A percentile compares a stretch with the other conserved stretches of the same genome.
Conservation (phyloP, 1,140 invertebrate species). For the Megalonaias nervosa region DNA sequence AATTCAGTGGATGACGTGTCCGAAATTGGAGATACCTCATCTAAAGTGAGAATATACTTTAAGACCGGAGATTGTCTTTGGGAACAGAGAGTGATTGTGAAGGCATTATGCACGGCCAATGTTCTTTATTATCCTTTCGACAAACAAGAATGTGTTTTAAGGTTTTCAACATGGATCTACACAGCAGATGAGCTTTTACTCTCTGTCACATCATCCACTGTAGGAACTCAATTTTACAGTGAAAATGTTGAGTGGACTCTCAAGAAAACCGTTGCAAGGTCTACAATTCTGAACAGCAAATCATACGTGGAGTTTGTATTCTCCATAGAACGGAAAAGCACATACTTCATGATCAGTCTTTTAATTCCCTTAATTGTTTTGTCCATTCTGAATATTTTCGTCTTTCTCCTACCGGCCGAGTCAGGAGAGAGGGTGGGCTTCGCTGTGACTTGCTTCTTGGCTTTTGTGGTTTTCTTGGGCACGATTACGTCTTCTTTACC, state of each 20-base stretch:
- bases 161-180: conserved; percentile 26
- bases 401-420: conserved; percentile 12
- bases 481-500: conserved; percentile 18
- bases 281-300: background rate
- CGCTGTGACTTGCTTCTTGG: conserved; percentile 17
- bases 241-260: conserved; percentile 21
- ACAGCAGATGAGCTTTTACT: too few species aligned
- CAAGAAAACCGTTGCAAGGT: background rate
- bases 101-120: conserved; percentile 16
- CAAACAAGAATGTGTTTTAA: conserved; percentile 18
- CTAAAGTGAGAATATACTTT: conserved; percentile 18
- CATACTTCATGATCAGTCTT: conserved; percentile 20
- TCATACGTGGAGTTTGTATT: background rate
- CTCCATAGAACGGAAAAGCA: conserved; percentile 3
- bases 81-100: conserved; percentile 16
- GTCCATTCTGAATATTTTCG: conserved; percentile 1
- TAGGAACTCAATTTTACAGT: too few species aligned
- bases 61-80: conserved; percentile 11
- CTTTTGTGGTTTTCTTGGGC: conserved; percentile 20
- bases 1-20: conserved; percentile 19
- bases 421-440: conserved; percentile 12
- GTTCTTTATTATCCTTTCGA: conserved; percentile 29
- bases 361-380: conserved; percentile 17
- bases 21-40: conserved; percentile 15
- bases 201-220: too few species aligned